Percentiles rank a stretch among this genome's conserved stretches.
phyloP scores from a whole-genome alignment of 2,113 vertebrate species.

The Elachura formosa region DNA sequence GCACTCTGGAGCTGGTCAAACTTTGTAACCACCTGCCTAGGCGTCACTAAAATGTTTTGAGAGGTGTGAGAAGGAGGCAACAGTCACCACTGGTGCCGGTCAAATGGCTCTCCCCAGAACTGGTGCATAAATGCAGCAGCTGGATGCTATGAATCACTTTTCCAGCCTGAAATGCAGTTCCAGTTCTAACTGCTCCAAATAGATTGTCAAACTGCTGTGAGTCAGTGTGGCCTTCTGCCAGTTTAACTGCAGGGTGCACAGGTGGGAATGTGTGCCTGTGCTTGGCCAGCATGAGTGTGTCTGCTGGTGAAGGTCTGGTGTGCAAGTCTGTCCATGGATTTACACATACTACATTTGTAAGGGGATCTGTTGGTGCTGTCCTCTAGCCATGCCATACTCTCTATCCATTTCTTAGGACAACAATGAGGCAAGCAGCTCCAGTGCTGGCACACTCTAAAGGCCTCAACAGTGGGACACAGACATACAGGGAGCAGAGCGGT shows the following conservation, averaged over 20 bases:
- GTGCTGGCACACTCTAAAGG: not conserved
- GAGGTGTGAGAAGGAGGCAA: not conserved
- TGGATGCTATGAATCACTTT: not conserved
- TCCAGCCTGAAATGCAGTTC: not conserved
- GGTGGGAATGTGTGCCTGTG: not conserved
- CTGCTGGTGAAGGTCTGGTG: not conserved
- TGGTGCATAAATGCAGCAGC: not conserved
- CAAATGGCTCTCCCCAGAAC: not conserved
- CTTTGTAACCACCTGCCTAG: not conserved
- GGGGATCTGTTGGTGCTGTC: not conserved
- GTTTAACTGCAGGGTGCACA: not conserved
- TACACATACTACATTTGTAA: fast-evolving
- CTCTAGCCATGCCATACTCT: not conserved
- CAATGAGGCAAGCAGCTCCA: not conserved
- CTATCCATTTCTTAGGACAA: not conserved
- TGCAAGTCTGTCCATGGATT: not conserved
- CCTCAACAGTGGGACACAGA: not conserved
- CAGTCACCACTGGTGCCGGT: not conserved
- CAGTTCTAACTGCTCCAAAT: not conserved
- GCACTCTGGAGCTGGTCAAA: not conserved
- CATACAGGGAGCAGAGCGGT: not conserved
- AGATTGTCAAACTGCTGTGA: not conserved
- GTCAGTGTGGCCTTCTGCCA: not conserved
- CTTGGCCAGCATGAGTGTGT: not conserved
- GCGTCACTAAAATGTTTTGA: not conserved